Base-by-base conservation (phyloP, 35 echinoderm and acorn worm genomes). In the Heliocidaris tuberculata region DNA sequence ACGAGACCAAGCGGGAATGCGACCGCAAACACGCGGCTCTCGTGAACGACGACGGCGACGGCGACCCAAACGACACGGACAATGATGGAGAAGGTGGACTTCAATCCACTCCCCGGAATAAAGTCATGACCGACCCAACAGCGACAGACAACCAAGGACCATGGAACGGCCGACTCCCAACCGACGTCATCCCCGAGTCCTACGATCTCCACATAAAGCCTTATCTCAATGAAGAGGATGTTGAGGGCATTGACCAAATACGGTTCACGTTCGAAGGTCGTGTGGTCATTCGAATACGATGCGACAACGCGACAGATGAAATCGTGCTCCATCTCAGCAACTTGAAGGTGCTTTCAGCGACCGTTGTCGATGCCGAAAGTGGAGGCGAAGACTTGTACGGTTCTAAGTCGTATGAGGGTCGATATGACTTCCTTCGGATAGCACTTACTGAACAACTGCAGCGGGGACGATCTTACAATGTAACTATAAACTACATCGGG, bases 161-260 rank as follows among this genome's bases (percentile, higher is more conserved):
- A 5, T 97, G 96, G 96, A 94, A 94, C 30, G 97, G 96, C 7
- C 94, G 98, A 48, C 93, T 99, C 5, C 49, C 97, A 31, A 47
- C 49, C 35, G 87, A 96, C 48, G 90, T 97, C 16, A 86, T 94
- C 24, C 98, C 98, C 31, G 70, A 89, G 48, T 60, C 71, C 27
- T 97, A 99, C 65, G 95, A 95, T 50, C 85, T 99, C 19, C 93
- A 60, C 17, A 85, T 99, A 9, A 87, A 96, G 61, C 98, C 98
- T 5, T 99, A 96, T 49, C 70, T 99, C 31, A 94, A 97, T 47
- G 32, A 88, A 17, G 96, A 97, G 15, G 97, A 97, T 48, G 95
- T 95, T 59, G 94, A 49, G 13, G 56, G 47, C 12, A 52, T 16
- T 13, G 2, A 48, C 31, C 85, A 96, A 85, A 29, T 49, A 61